Base-by-base conservation (phyloP, 2,888 invertebrate species). In the Hermaeophaga mercurialis region DNA sequence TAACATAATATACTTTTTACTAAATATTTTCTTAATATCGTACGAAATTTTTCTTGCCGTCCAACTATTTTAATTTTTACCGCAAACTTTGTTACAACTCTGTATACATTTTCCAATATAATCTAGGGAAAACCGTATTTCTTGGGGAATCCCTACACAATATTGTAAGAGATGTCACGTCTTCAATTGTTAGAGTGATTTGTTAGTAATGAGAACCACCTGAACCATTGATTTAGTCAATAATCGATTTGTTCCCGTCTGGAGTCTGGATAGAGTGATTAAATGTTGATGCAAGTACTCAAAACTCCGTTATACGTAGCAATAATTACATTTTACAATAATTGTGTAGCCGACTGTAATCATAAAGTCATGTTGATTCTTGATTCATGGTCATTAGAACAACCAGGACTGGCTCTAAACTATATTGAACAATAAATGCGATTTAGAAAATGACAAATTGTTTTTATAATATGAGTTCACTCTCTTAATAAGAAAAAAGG, bases 371-470 rank as follows among this genome's bases (percentile, higher is more conserved):
- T n/a, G 52, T 58, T 62, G 58, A 59, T 62, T 59, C 58, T 59
- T 49, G 57, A 58, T 63, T 56, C 60, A 56, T 60, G 58, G 58
- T 63, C 60, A 54, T 63, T 60, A 60, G 58, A 49, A 38, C 12
- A 38, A 31, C n/a, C 38, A 31, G 53, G 45, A 45, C 38, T 3
- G 31, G n/a, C 11, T 31, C 12, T 31, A 11, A n/a, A n/a, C n/a
- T n/a, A n/a, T n/a, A n/a, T n/a, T n/a, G n/a, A n/a, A n/a, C n/a
- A n/a, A n/a, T n/a, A n/a, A n/a, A n/a, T n/a, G n/a, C n/a, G n/a
- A n/a, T n/a, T n/a, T n/a, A n/a, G n/a, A n/a, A n/a, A n/a, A n/a
- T n/a, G n/a, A n/a, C n/a, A n/a, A n/a, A n/a, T n/a, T n/a, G n/a
- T n/a, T n/a, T n/a, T n/a, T n/a, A n/a, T n/a, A n/a, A n/a, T n/a